These are phyloP conservation scores for Entomyzon cyanotis DNA, from an alignment of 2,113 vertebrate species.

Conservation along the genomic window DNA sequence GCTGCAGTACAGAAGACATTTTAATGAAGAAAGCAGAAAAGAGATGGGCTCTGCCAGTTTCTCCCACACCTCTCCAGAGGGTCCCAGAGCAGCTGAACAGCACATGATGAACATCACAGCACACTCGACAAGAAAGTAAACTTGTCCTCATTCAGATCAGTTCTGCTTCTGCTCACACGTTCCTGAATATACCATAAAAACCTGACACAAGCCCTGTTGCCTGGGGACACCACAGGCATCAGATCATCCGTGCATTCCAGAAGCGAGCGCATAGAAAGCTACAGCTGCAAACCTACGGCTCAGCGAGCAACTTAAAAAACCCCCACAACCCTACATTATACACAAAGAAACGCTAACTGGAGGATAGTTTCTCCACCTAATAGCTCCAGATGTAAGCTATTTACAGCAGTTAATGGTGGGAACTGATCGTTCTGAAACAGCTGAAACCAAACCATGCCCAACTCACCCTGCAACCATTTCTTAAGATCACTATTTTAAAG, in stretches of 20 bases:
- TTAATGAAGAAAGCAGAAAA: background rate
- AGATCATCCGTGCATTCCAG: background rate
- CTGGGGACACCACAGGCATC: background rate
- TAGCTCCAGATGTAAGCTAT: background rate
- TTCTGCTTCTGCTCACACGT: background rate
- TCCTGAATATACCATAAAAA: background rate
- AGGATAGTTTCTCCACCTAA: background rate
- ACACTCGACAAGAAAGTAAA: background rate
- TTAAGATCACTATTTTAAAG: background rate
- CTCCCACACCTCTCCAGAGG: background rate
- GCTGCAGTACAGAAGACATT: background rate
- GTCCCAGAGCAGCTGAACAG: background rate
- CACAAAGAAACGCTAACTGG: background rate
- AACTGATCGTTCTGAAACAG: background rate
- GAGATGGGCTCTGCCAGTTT: background rate
- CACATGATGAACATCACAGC: background rate
- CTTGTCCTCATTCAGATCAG: background rate
- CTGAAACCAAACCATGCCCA: background rate
- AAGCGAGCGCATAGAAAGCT: background rate
- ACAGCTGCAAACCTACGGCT: background rate
- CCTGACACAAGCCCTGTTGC: background rate
- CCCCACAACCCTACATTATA: background rate
- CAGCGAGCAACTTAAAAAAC: background rate
- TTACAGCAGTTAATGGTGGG: background rate
- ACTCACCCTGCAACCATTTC: rapidly evolving